Evolutionary conservation across 64 coral and sea anemone genomes (phyloP), one percentile per base, ranked within the genome.

Genomic region (Catalaphyllia jardinei): DNA sequence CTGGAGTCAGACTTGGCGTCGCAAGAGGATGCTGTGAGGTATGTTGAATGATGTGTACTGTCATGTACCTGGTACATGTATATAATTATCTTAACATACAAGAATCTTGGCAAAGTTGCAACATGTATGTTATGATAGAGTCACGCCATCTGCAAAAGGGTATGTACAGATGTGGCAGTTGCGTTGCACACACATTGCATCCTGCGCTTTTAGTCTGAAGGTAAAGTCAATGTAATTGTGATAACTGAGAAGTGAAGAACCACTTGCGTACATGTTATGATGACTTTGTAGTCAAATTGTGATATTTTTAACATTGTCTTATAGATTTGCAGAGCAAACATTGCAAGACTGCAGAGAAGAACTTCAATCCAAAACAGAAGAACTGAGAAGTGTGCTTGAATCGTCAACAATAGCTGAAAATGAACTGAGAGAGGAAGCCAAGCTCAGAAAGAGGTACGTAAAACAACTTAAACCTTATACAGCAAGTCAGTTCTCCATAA

Each of bases 11-110:
- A 99, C 67, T 50, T 99, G 0, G 91, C 91, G 22, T 92, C 90
- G 0, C 97, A 99, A 20, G 93, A 99, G 52, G 93, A 99, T 59
- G 76, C 82, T 38, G 78, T 94, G 3, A 99, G 94, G 97, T 99
- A 76, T 5, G 30, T 16, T n/a, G n/a, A n/a, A n/a, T n/a, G 17
- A 29, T 28, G 19, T 59, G 27, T 46, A 0, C 42, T 46, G 42
- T 46, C 2, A 8, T 46, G 42, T 46, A 0, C 42, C 42, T 4
- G 42, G 42, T 46, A 46, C 7, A 46, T 46, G 7, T 8, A 39
- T n/a, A n/a, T n/a, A 35, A 35, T 35, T 46, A 46, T 46, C 42
- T 46, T 8, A 46, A 3, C 33, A 46, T 46, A 39, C 38, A 46
- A 46, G 4, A 46, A 5, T 46, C 42, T 0, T 46, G 42, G 42